phyloP scores from a whole-genome alignment of 2,888 invertebrate genomes.

The Trachelus iudaicus region DNA sequence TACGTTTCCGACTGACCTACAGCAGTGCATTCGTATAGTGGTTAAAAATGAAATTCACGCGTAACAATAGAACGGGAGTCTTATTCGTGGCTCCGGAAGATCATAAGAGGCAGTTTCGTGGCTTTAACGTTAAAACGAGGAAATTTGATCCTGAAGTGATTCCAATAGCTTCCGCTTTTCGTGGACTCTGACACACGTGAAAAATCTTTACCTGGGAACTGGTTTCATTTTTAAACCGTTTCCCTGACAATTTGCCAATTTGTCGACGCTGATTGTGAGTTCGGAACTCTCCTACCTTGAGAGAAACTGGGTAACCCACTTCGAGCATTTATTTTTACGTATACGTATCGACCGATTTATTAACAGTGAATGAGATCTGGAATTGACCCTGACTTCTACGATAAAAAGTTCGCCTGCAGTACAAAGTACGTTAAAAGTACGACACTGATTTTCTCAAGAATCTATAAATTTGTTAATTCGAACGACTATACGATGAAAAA shows the following conservation, averaged over 20 bases:
- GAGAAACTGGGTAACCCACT: conserved; percentile 21
- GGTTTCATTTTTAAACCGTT: conserved; percentile 29
- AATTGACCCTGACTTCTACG: background rate
- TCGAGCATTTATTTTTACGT: conserved; percentile 5
- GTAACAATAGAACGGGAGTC: background rate
- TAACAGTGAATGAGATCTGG: background rate
- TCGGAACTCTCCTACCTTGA: background rate
- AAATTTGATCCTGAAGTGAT: conserved; percentile 13
- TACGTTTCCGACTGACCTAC: background rate
- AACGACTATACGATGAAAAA: no score
- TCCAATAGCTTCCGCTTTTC: background rate
- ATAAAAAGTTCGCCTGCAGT: background rate
- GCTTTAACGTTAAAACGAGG: conserved; percentile 15
- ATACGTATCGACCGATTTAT: conserved; percentile 1
- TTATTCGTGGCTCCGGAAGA: background rate
- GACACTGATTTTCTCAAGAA: background rate
- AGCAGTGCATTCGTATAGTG: background rate
- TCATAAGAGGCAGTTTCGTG: no score
- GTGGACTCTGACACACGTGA: background rate
- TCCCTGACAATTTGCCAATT: conserved; percentile 42
- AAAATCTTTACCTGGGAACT: background rate
- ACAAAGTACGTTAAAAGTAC: background rate
- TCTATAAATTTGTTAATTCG: background rate
- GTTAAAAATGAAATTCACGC: background rate
- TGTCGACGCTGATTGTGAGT: conserved; percentile 16